These are phyloP conservation scores for Talpa occidentalis DNA, from an alignment of 2,113 vertebrate genomes.

Conservation along the genomic window DNA sequence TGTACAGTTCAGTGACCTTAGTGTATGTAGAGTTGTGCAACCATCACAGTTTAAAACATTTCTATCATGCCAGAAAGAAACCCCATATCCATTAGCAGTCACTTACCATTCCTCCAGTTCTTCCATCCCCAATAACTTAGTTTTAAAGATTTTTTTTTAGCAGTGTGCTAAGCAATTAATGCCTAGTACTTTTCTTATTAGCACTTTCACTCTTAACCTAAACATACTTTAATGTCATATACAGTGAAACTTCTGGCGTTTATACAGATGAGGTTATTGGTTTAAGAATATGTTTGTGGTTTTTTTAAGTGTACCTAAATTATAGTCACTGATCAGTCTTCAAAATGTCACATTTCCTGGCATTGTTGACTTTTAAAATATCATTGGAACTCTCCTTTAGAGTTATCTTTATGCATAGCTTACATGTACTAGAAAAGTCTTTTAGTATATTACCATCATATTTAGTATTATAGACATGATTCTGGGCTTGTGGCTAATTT, in stretches of 20 bases:
- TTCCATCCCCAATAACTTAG: not conserved
- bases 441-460: not conserved
- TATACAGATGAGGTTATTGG: not conserved
- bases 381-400: not conserved
- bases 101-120: not conserved
- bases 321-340: not conserved
- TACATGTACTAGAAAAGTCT: not conserved
- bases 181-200: not conserved
- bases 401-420: not conserved
- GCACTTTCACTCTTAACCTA: not conserved
- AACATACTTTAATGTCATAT: not conserved
- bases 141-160: not conserved
- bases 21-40: not conserved
- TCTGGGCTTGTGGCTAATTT: not conserved
- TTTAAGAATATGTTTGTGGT: not conserved
- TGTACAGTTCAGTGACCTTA: not conserved
- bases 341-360: no score
- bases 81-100: not conserved
- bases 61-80: not conserved
- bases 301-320: not conserved
- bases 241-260: not conserved
- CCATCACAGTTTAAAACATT: not conserved
- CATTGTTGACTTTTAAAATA: slow-evolving; percentile 17
- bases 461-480: not conserved
- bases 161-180: not conserved